Percentiles rank a stretch among this genome's conserved stretches.
Evolutionary conservation across 2,113 vertebrate genomes (phyloP).

Genomic region (Phalacrocorax brasilianus): DNA sequence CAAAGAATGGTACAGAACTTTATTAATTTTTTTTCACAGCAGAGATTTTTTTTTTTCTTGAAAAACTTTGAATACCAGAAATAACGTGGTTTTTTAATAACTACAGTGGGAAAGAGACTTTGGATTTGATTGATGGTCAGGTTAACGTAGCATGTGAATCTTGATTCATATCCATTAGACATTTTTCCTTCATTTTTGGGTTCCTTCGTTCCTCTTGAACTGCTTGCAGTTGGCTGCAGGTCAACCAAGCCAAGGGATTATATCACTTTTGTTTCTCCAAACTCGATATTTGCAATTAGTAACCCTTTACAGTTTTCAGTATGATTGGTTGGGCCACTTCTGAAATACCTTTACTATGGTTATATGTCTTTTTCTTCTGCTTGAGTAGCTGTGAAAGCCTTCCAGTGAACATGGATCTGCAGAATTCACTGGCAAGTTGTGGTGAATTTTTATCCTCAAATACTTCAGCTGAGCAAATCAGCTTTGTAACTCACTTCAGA

Average conservation of each 20-base stretch:
- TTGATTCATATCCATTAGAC: background rate
- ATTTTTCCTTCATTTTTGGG: background rate
- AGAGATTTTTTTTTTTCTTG: background rate
- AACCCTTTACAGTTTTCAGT: background rate
- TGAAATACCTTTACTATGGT: background rate
- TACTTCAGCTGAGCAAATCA: background rate
- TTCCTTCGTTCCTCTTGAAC: background rate
- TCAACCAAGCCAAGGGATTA: background rate
- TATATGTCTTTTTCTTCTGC: background rate
- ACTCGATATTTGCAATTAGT: background rate
- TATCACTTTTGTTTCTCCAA: background rate
- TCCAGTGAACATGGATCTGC: background rate
- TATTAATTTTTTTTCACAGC: background rate
- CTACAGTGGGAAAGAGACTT: background rate
- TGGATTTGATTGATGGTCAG: background rate
- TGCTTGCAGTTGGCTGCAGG: background rate
- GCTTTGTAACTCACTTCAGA: constrained; percentile 35
- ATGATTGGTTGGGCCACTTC: background rate
- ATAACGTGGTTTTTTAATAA: background rate
- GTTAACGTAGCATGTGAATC: background rate
- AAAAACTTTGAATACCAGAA: background rate
- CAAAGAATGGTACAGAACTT: background rate
- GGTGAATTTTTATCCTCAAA: background rate
- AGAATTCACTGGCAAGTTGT: background rate
- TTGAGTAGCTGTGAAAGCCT: background rate